Base-by-base conservation (phyloP, 30 jellyfish, hydroid and myxozoan species). In the Morbakka virulenta region DNA sequence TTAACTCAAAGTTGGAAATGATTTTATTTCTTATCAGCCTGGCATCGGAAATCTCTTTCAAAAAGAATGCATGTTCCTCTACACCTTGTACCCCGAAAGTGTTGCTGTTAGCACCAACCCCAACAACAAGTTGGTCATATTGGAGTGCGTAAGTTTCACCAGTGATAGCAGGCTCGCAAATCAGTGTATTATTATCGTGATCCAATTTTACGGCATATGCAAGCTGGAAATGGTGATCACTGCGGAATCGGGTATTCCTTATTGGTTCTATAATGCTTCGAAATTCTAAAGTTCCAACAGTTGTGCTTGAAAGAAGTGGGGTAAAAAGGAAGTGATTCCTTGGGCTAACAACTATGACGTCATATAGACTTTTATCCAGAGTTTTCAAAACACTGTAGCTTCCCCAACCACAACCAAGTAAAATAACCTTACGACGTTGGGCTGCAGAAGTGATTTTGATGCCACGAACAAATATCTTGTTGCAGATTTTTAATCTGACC, bases 351-450 rank as follows among this genome's bases (percentile, higher is more conserved):
- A 92, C 99, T 50, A 92, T 77, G 41, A 92, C 99, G 70, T 92
- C 99, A 62, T 62, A 92, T 41, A 25, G 41, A 24, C 77, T 83
- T 65, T 63, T 82, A 67, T 69, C 75, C 17, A 92, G 62, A 50
- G 32, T 85, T 57, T 81, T 92, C 52, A 92, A 64, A 30, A 92
- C 96, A 71, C 99, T 92, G 84, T 92, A 92, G 23, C 97, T 57
- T 9, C 95, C 99, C 99, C 99, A 92, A 2, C 99, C 99, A 0
- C 95, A 75, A 34, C 99, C 99, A 21, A 92, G 90, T 52, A 92
- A 57, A 0, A 92, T 94, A 11, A 92, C 84, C 50, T 69, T 86
- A 35, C 86, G 76, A 28, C 99, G 67, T 65, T 49, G 94, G n/a
- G n/a, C n/a, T n/a, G n/a, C n/a, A n/a, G n/a, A n/a, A n/a, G n/a